Conservation (phyloP, 2,888 invertebrate genomes). For the Shargacucullia verbasci region DNA sequence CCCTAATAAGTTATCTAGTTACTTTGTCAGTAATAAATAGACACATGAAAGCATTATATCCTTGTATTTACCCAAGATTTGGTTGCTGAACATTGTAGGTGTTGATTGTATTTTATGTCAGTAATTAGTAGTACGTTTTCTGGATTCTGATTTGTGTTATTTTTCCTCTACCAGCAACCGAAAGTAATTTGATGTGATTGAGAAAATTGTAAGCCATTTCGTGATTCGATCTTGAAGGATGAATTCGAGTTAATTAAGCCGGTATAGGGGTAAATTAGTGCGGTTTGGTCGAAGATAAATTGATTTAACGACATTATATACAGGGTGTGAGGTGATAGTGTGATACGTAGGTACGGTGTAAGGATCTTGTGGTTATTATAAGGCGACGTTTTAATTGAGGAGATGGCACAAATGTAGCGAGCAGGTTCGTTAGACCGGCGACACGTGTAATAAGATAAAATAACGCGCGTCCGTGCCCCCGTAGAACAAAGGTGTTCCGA, state of each 20-base stretch:
- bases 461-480: constrained; percentile 71
- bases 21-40: constrained; percentile 72
- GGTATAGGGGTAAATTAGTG: constrained; percentile 63
- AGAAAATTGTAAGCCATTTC: constrained; percentile 55
- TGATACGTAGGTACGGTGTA: constrained; percentile 52
- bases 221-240: constrained; percentile 61
- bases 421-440: constrained; percentile 78
- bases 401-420: constrained; percentile 76
- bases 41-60: constrained; percentile 66
- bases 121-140: constrained; percentile 60
- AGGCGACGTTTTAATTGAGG: constrained; percentile 75
- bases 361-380: constrained; percentile 66
- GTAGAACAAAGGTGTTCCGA: constrained; percentile 83
- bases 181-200: constrained; percentile 43
- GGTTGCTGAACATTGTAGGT: constrained; percentile 62
- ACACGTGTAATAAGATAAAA: constrained; percentile 85
- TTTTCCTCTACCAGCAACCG: constrained; percentile 44
- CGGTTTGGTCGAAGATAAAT: constrained; percentile 62
- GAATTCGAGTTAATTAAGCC: constrained; percentile 67
- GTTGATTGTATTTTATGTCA: constrained; percentile 63
- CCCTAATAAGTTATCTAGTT: constrained; percentile 72
- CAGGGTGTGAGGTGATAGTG: constrained; percentile 52
- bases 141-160: constrained; percentile 48
- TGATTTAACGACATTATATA: constrained; percentile 63
- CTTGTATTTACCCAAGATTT: constrained; percentile 52